These are phyloP conservation scores for Corythaeola cristata DNA, from an alignment of 2,113 vertebrate genomes.

Conservation along the genomic window DNA sequence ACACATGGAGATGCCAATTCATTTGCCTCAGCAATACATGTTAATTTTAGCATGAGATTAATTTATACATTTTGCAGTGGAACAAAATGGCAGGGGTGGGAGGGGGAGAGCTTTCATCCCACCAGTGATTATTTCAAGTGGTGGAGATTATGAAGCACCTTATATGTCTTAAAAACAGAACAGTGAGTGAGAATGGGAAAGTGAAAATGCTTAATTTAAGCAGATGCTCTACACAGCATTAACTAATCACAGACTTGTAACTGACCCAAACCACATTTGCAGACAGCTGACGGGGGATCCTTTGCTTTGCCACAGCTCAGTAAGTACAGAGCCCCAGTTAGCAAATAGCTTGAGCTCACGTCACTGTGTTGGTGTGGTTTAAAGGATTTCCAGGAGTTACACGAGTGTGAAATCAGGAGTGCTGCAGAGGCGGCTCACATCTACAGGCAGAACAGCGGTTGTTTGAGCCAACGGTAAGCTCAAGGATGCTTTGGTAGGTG, in stretches of 20 bases:
- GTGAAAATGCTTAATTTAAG: background rate
- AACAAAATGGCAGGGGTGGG: background rate
- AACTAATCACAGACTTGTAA: background rate
- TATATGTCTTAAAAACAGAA: background rate
- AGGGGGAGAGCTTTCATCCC: background rate
- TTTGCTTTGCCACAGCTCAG: background rate
- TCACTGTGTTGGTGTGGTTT: background rate
- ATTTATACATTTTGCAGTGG: conserved; percentile 10
- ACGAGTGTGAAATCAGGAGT: background rate
- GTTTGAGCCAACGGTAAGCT: background rate
- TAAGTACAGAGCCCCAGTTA: background rate
- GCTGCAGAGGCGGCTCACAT: background rate
- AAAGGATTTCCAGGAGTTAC: background rate
- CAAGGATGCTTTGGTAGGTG: background rate
- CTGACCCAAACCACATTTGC: background rate
- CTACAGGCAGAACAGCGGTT: background rate
- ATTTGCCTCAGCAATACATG: conserved; percentile 36
- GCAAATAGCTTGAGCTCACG: background rate
- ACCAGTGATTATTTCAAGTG: background rate
- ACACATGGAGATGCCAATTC: background rate
- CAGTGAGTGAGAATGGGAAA: background rate
- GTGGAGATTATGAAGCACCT: background rate
- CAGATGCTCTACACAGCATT: background rate
- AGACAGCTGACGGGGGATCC: background rate
- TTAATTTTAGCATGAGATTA: conserved; percentile 39